These are phyloP conservation scores for Aporophyla nigra DNA, from an alignment of 2,888 invertebrate species.

Conservation along the genomic window DNA sequence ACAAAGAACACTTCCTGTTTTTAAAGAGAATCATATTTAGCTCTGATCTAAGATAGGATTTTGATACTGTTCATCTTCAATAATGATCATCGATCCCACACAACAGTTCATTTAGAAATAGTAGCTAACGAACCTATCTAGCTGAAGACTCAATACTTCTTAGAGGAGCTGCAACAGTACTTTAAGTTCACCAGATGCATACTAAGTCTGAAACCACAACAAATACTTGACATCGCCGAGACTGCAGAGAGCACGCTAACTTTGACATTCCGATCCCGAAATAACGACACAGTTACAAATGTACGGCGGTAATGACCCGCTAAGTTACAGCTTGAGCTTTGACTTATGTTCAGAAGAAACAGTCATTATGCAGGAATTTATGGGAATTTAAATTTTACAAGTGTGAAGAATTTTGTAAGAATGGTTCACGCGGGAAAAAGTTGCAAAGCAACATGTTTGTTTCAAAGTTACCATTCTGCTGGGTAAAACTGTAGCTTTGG, in stretches of 20 bases:
- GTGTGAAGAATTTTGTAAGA: constrained; percentile 33
- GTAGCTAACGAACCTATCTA: background rate
- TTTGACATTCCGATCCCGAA: constrained; percentile 68
- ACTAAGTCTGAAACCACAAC: constrained; percentile 66
- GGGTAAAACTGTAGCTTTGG: background rate
- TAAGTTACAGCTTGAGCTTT: constrained; percentile 53
- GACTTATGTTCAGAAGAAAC: constrained; percentile 41
- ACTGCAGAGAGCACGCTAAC: constrained; percentile 52
- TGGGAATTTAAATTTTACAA: constrained; percentile 31
- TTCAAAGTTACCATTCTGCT: background rate
- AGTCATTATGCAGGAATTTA: constrained; percentile 52
- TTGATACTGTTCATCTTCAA: background rate
- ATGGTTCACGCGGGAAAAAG: background rate
- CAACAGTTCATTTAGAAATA: background rate
- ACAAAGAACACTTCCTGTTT: background rate
- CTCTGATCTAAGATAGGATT: constrained; percentile 26
- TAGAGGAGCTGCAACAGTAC: background rate
- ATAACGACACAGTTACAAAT: constrained; percentile 69
- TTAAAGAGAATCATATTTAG: background rate
- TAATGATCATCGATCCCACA: background rate
- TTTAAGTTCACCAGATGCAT: constrained; percentile 50
- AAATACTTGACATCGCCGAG: constrained; percentile 63
- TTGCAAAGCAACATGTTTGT: background rate
- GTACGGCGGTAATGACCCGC: constrained; percentile 67
- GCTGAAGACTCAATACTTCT: background rate